Percentiles rank a stretch among this genome's conserved stretches.
Conservation (phyloP, 1,140 invertebrate genomes). For the Pristionchus pacificus region DNA sequence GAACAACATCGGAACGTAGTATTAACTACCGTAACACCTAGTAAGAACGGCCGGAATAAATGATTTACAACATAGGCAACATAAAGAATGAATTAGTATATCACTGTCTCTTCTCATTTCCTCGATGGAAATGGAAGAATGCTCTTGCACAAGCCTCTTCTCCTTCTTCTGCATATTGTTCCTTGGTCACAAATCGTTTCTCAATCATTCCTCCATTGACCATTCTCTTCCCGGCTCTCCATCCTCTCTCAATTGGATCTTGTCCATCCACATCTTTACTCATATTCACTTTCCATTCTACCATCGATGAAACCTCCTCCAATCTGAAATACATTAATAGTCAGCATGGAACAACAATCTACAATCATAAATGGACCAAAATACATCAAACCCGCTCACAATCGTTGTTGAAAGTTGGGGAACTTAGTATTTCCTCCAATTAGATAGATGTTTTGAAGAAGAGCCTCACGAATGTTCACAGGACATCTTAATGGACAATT, state of each 20-base stretch:
- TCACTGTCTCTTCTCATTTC: neutral
- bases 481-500: slow-evolving; percentile 67
- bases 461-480: slow-evolving; percentile 67
- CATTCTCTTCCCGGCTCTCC: neutral
- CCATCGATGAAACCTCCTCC: neutral
- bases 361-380: neutral
- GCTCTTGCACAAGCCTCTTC: neutral
- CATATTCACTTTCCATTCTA: slow-evolving; percentile 2
- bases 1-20: no score
- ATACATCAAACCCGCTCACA: slow-evolving; percentile 24
- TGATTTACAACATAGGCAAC: no score
- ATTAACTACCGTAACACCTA: no score
- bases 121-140: slow-evolving; percentile 5
- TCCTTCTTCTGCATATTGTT: slow-evolving; percentile 19
- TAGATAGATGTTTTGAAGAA: slow-evolving; percentile 75
- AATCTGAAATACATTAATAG: neutral
- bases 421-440: slow-evolving; percentile 77
- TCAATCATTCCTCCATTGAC: neutral
- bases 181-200: slow-evolving; percentile 9
- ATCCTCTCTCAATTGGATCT: neutral
- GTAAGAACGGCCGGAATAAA: no score
- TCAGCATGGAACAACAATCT: neutral
- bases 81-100: neutral
- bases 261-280: slow-evolving; percentile 1
- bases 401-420: slow-evolving; percentile 68